phyloP scores from a whole-genome alignment of 2,797 vertebrate genomes.

The Peromyscus melanophrys region DNA sequence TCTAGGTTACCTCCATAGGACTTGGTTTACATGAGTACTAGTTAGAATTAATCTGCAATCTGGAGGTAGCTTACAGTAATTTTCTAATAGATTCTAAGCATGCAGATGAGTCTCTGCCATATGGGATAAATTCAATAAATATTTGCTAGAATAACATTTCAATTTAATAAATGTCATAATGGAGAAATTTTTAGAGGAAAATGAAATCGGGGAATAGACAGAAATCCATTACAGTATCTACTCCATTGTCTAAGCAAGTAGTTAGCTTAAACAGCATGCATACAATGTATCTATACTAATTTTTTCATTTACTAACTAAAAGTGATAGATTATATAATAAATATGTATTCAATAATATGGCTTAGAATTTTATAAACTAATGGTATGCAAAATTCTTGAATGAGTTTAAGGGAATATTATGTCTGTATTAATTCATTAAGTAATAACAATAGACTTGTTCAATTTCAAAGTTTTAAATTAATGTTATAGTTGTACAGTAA shows the following conservation, averaged over 20 bases:
- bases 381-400: background rate
- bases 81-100: background rate
- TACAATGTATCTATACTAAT: background rate
- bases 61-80: background rate
- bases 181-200: background rate
- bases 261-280: background rate
- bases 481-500: background rate
- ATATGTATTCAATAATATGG: background rate
- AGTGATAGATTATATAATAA: background rate
- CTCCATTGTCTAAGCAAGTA: background rate
- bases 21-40: conserved; percentile 23
- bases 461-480: background rate
- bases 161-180: background rate
- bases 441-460: background rate
- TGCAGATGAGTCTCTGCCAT: background rate
- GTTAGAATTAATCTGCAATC: background rate
- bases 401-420: background rate
- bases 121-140: background rate
- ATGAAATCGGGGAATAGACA: background rate
- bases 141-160: background rate
- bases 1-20: background rate
- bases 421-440: background rate
- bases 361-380: background rate
- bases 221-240: background rate
- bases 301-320: background rate